Percentiles rank a stretch among this genome's conserved stretches.
Evolutionary conservation across 2,888 invertebrate species (phyloP).

Genomic region (Zaprionus bogoriensis): DNA sequence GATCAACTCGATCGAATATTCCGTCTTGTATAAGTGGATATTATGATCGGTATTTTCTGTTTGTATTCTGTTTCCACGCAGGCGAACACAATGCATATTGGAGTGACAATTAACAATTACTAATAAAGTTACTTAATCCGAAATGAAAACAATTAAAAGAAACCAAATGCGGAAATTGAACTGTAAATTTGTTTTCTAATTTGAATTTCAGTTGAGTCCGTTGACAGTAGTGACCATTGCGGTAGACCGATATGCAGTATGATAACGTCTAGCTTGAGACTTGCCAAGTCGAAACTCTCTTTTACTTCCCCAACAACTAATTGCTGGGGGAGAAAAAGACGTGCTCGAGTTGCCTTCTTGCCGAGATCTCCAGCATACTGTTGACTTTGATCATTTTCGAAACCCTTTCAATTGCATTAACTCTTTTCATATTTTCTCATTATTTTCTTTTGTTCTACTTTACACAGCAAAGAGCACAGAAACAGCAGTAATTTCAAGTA

Average conservation of each 20-base stretch:
- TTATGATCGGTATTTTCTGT: conserved; percentile 47
- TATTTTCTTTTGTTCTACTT: conserved; percentile 42
- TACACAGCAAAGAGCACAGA: conserved; percentile 61
- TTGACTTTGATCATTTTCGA: background rate
- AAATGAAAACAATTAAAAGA: conserved; percentile 20
- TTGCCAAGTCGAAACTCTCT: too few relatives aligned
- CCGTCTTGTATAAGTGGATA: background rate
- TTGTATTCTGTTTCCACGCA: conserved; percentile 34
- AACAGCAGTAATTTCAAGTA: conserved; percentile 47
- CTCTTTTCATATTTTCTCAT: conserved; percentile 25
- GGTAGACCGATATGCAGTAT: too few relatives aligned
- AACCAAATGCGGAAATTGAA: conserved; percentile 13
- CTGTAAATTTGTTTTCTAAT: background rate
- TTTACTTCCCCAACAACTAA: too few relatives aligned
- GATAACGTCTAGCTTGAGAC: too few relatives aligned
- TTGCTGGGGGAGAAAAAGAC: too few relatives aligned
- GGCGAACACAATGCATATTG: conserved; percentile 37
- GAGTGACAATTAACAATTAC: conserved; percentile 47
- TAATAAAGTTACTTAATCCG: conserved; percentile 67
- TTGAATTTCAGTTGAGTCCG: too few relatives aligned
- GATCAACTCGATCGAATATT: background rate
- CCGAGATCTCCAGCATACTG: conserved; percentile 9
- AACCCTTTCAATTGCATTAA: conserved; percentile 11
- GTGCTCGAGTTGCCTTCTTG: background rate
- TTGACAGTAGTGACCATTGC: too few relatives aligned